Conservation (phyloP, 2,113 vertebrate genomes). For the Anarrhichthys ocellatus region DNA sequence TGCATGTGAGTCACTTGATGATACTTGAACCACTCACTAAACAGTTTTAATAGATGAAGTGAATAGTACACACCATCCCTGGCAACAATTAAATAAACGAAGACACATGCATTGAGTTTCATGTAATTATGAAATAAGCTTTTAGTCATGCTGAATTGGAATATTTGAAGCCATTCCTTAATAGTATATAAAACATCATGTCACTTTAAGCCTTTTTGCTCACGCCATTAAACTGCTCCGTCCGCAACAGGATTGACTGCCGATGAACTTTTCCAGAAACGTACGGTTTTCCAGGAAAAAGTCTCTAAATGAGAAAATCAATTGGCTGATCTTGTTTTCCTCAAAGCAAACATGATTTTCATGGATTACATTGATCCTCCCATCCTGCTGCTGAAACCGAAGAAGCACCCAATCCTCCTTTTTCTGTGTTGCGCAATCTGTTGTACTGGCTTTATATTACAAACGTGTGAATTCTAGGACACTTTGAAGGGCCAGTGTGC, state of each 20-base stretch:
- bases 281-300: conserved; percentile 33
- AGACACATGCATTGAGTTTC: too few species aligned
- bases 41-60: too few species aligned
- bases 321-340: conserved; percentile 40
- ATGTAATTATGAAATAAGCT: background rate
- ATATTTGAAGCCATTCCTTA: background rate
- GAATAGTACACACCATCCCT: too few species aligned
- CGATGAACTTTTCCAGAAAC: conserved; percentile 5
- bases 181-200: background rate
- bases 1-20: too few species aligned
- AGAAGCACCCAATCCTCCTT: background rate
- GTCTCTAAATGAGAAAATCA: conserved; percentile 37
- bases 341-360: conserved; percentile 41
- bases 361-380: conserved; percentile 47
- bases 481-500: too few species aligned
- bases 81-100: too few species aligned
- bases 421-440: background rate
- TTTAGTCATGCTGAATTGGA: background rate
- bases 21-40: too few species aligned
- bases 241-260: background rate
- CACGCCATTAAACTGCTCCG: background rate
- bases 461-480: background rate
- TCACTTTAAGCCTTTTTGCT: background rate
- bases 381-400: conserved; percentile 17
- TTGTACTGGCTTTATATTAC: background rate